Evolutionary conservation across 37 sponge, comb jelly and placozoan species (phyloP).

Genomic region (Aplysina aerophoba): DNA sequence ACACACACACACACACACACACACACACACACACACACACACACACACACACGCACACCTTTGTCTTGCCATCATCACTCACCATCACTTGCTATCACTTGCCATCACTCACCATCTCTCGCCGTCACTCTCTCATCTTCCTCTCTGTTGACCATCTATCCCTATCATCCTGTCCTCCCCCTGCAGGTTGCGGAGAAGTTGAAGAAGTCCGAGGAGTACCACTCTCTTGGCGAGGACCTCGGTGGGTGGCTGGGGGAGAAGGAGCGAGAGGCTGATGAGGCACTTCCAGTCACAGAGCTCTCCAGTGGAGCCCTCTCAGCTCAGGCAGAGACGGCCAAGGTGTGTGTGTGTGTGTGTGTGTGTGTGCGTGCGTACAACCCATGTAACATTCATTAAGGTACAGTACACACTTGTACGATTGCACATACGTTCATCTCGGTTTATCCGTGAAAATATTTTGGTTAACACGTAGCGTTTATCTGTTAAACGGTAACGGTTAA

Average conservation of each 20-base stretch:
- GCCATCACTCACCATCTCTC: too few species aligned
- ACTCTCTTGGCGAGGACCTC: conserved; percentile 30
- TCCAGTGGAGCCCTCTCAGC: conserved; percentile 24
- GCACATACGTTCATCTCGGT: neutral
- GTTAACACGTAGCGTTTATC: too few species aligned
- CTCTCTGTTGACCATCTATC: neutral
- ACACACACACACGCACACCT: too few species aligned
- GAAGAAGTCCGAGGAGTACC: conserved; percentile 40
- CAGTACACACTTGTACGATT: neutral
- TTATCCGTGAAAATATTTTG: neutral
- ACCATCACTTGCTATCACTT: too few species aligned
- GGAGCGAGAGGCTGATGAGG: conserved; percentile 31
- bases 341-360: conserved; percentile 8
- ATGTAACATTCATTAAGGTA: neutral
- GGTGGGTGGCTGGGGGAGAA: conserved; percentile 49
- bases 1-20: too few species aligned
- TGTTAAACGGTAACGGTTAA: too few species aligned
- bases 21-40: too few species aligned
- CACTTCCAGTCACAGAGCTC: conserved; percentile 50
- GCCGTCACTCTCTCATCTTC: neutral
- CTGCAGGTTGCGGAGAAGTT: conserved; percentile 30
- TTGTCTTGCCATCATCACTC: too few species aligned
- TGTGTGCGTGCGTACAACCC: neutral
- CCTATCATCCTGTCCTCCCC: too few species aligned
- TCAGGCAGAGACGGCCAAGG: conserved; percentile 56